Evolutionary conservation across 2,797 vertebrate species (phyloP), one percentile per base, ranked within the genome.

Genomic region (Sebastiscus tertius): DNA sequence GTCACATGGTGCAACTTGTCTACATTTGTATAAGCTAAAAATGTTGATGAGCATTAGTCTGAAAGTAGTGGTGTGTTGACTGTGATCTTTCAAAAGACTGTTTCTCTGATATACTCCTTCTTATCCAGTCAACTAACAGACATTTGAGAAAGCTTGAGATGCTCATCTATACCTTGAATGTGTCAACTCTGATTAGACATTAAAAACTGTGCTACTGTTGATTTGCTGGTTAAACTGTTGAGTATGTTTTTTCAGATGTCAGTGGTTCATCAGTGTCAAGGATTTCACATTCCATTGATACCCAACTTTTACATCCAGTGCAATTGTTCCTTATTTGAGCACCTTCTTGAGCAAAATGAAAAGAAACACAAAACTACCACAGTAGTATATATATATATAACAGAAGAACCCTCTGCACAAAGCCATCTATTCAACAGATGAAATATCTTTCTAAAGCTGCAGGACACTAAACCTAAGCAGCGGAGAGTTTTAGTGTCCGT

Each of bases 251-350:
- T 36, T 36, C 76, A 86, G 87, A 92, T 86, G 83, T 82, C 69
- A 84, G 76, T 59, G 67, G 89, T 87, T 89, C 79, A 86, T 92
- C 88, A 92, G 90, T 92, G 90, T 94, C 79, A 65, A 87, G 81
- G 86, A 79, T 88, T 94, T 93, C 90, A 86, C 88, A 81, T 91
- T 92, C 87, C 87, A 85, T 90, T 75, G 67, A 91, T 80, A 84
- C 79, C 88, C 80, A 87, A 80, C 81, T 78, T 92, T 90, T 89
- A 87, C 88, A 87, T 95, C 93, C 93, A 93, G 93, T 92, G 92
- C 91, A 93, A 90, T 83, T 87, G 82, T 91, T 93, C 87, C 89
- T 85, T 79, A 62, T 87, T 82, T 79, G 86, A 94, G 89, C 92
- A 92, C 94, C 90, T 92, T 93, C 87, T 90, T 85, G 70, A 92